phyloP scores from a whole-genome alignment of 2,113 vertebrate species.

The Thomomys bottae region DNA sequence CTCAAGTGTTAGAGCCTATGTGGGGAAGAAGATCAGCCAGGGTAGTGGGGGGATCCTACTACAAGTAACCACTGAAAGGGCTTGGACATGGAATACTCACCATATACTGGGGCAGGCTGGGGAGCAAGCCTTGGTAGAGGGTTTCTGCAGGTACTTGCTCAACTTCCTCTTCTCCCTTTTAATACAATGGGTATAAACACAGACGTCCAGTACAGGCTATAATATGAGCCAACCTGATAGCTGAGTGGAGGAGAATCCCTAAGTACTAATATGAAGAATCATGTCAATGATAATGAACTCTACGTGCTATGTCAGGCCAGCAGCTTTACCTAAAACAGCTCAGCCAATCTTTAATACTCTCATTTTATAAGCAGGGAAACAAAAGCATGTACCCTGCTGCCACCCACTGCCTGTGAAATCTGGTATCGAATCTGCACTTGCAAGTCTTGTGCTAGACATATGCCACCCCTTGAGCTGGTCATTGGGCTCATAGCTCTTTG shows the following conservation, averaged over 20 bases:
- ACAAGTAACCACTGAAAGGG: not conserved
- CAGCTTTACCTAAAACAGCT: not conserved
- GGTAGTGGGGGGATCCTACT: not conserved
- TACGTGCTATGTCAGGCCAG: not conserved
- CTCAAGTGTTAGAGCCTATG: not conserved
- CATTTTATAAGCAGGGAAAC: not conserved
- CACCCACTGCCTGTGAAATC: not conserved
- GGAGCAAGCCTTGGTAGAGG: constrained; percentile 97
- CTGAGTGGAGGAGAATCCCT: not conserved
- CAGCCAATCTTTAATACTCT: not conserved
- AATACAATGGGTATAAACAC: constrained; percentile 59
- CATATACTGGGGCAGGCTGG: constrained; percentile 99
- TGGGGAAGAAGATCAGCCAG: not conserved
- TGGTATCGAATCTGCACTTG: not conserved
- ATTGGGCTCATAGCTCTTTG: not conserved
- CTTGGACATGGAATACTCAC: constrained; percentile 84
- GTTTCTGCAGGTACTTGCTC: constrained; percentile 94
- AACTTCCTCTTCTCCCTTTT: constrained; percentile 96
- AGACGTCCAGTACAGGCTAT: not conserved
- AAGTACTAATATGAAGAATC: not conserved
- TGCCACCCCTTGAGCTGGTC: not conserved
- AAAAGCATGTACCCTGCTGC: not conserved
- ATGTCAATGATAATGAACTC: not conserved
- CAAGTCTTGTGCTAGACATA: too few species aligned
- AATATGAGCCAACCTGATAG: not conserved